Percentiles rank a stretch among this genome's conserved stretches.
phyloP scores from a whole-genome alignment of 2,797 vertebrate genomes.

The Sebastes itinus region DNA sequence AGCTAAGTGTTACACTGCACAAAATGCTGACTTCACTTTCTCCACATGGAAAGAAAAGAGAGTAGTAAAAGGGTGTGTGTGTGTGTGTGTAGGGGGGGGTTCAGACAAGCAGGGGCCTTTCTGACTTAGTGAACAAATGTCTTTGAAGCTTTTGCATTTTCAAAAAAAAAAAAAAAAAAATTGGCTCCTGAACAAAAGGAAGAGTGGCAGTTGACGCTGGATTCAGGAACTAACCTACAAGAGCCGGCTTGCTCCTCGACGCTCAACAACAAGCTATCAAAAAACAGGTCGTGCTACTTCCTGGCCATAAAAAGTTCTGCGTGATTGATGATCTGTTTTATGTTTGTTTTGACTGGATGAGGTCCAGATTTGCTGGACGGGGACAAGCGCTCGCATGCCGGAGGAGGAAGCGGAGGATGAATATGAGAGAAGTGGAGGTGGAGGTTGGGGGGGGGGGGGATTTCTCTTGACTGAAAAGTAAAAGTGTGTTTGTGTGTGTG shows the following conservation, averaged over 20 bases:
- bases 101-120: conserved; percentile 26
- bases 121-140: conserved; percentile 38
- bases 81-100: neutral
- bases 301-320: conserved; percentile 60
- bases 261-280: conserved; percentile 63
- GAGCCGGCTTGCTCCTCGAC: conserved; percentile 67
- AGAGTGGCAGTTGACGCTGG: conserved; percentile 68
- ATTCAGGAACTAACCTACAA: conserved; percentile 76
- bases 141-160: conserved; percentile 61
- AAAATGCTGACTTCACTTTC: conserved; percentile 28
- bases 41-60: neutral
- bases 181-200: conserved; percentile 66
- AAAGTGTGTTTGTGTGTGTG: conserved; percentile 37
- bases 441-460: too few species aligned
- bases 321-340: conserved; percentile 76
- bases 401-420: conserved; percentile 57
- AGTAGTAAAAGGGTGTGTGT: neutral
- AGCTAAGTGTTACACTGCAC: neutral
- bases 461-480: conserved; percentile 45
- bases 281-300: conserved; percentile 77
- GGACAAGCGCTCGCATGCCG: conserved; percentile 61
- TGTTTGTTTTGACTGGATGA: conserved; percentile 79
- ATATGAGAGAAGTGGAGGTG: neutral
- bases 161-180: neutral
- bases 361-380: conserved; percentile 67